Percentiles rank a stretch among this genome's conserved stretches.
These are phyloP conservation scores for Hermaeophaga mercurialis DNA, from an alignment of 2,888 invertebrate species.

Conservation along the genomic window DNA sequence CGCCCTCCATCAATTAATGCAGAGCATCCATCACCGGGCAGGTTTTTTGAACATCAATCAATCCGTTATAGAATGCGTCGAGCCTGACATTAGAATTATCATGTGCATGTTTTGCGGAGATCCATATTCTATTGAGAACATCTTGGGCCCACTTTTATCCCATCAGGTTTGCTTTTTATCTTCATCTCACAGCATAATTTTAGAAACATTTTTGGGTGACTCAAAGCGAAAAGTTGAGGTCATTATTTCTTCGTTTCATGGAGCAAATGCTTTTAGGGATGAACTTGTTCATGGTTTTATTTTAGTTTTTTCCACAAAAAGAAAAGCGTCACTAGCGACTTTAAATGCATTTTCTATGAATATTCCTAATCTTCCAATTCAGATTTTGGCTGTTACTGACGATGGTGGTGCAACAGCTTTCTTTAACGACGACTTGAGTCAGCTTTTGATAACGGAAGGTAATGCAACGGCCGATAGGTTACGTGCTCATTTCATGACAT, in stretches of 20 bases:
- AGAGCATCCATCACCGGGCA: constrained; percentile 78
- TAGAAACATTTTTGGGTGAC: constrained; percentile 91
- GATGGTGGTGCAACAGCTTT: constrained; percentile 87
- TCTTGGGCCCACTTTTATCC: constrained; percentile 83
- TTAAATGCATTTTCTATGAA: constrained; percentile 92
- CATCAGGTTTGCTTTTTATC: constrained; percentile 87
- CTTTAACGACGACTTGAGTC: constrained; percentile 87
- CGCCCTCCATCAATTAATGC: constrained; percentile 74
- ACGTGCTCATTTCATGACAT: constrained; percentile 91
- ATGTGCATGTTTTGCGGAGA: constrained; percentile 98
- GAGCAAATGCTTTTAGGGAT: constrained; percentile 89
- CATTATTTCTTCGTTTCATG: constrained; percentile 94
- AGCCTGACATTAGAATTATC: constrained; percentile 87
- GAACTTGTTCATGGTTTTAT: constrained; percentile 94
- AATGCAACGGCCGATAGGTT: constrained; percentile 89
- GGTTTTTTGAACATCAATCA: constrained; percentile 75
- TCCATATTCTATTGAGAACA: constrained; percentile 87
- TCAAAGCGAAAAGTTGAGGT: constrained; percentile 86
- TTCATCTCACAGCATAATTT: constrained; percentile 84
- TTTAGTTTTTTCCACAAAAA: constrained; percentile 91
- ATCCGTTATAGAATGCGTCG: constrained; percentile 77
- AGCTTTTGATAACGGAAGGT: constrained; percentile 90
- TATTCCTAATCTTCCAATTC: constrained; percentile 90
- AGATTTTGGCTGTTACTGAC: constrained; percentile 92
- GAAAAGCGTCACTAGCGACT: constrained; percentile 92